Conservation (phyloP, 2,888 invertebrate species). For the Kryphioiulus occultus region DNA sequence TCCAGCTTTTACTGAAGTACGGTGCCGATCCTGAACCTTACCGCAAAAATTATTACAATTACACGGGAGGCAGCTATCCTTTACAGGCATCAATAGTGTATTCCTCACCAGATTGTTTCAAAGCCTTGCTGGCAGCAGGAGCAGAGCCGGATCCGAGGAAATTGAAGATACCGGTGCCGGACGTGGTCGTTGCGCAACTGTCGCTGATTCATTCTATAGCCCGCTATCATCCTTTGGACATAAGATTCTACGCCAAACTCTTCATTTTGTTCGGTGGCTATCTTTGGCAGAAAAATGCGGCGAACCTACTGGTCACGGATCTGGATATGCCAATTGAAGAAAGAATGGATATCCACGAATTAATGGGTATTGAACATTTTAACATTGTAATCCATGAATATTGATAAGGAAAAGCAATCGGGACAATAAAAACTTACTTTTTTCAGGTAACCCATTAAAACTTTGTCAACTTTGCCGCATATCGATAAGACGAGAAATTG, state of each 20-base stretch:
- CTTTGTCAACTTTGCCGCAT: conserved; percentile 45
- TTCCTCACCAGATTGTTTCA: conserved; percentile 38
- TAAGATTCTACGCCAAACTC: neutral
- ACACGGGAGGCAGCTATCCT: conserved; percentile 42
- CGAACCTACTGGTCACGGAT: conserved; percentile 41
- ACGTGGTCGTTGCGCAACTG: conserved; percentile 27
- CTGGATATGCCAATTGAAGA: neutral
- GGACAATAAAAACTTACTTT: too few relatives aligned
- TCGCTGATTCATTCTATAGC: conserved; percentile 48
- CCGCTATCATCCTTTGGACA: neutral
- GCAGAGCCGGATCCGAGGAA: conserved; percentile 47
- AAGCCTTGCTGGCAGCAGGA: conserved; percentile 41
- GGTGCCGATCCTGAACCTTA: conserved; percentile 52
- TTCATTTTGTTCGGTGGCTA: conserved; percentile 51
- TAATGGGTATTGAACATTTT: conserved; percentile 33
- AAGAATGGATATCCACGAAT: conserved; percentile 37
- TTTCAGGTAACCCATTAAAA: conserved; percentile 41
- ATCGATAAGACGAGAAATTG: conserved; percentile 41
- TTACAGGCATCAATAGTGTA: conserved; percentile 50
- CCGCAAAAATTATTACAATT: neutral
- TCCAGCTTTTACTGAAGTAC: conserved; percentile 51
- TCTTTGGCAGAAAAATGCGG: conserved; percentile 51
- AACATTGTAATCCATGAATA: too few relatives aligned
- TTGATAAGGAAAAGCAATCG: too few relatives aligned
- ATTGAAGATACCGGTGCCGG: neutral